phyloP scores from a whole-genome alignment of 2,113 vertebrate genomes.

The Nothoprocta perdicaria region DNA sequence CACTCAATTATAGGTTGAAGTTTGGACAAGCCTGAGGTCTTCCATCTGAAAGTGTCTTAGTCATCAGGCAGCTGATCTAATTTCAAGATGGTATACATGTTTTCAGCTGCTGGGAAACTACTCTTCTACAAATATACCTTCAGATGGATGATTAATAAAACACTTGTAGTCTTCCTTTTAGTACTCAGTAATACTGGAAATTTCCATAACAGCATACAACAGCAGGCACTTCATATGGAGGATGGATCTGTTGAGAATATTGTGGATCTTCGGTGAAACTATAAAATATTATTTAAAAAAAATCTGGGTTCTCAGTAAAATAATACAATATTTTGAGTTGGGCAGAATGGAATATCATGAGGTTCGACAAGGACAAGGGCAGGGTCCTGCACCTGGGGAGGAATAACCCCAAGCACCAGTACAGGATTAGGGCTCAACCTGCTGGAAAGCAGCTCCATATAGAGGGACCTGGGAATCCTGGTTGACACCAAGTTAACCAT shows the following conservation, averaged over 20 bases:
- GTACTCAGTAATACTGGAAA: background rate
- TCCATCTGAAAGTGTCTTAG: background rate
- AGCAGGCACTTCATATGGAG: background rate
- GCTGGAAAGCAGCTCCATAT: no score
- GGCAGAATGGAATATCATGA: no score
- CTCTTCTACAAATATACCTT: background rate
- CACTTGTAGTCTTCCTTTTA: background rate
- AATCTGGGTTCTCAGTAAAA: background rate
- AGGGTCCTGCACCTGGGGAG: no score
- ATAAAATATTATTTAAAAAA: background rate
- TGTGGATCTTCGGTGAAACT: conserved; percentile 1
- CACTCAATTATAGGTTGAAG: background rate
- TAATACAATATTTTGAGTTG: background rate
- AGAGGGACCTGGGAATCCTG: no score
- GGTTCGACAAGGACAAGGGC: no score
- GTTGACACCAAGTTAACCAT: no score
- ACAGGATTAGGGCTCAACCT: no score
- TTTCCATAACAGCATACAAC: background rate
- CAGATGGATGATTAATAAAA: background rate
- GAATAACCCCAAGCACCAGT: no score
- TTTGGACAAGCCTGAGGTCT: background rate
- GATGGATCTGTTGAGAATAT: background rate
- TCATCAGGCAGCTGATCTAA: background rate
- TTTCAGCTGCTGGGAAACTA: background rate
- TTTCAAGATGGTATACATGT: background rate